Conservation (phyloP, 2,113 vertebrate species). For the Semnornis frantzii region DNA sequence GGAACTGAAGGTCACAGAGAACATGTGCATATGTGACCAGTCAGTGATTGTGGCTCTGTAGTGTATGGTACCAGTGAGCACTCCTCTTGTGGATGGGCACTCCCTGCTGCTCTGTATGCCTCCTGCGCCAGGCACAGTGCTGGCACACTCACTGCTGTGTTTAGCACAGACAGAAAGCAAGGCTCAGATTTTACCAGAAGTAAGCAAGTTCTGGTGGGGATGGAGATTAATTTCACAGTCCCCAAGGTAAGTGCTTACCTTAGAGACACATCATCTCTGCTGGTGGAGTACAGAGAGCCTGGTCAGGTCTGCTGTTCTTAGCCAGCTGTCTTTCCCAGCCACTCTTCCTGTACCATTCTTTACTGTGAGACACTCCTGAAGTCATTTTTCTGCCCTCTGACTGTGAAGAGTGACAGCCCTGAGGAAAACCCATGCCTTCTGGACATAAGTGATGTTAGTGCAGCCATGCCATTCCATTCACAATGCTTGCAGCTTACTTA, state of each 20-base stretch:
- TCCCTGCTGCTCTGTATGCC: not conserved
- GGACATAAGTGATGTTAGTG: not conserved
- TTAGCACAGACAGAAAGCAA: rapidly evolving
- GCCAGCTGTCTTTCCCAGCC: not conserved
- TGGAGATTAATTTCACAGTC: not conserved
- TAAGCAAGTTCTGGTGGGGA: not conserved
- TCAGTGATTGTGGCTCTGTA: not conserved
- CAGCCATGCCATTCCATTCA: not conserved
- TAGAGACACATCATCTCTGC: not conserved
- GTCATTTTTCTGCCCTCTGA: not conserved
- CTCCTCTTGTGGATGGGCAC: not conserved
- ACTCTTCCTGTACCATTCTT: not conserved
- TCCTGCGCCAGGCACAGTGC: not conserved
- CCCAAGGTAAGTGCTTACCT: not conserved
- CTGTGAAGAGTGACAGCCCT: rapidly evolving
- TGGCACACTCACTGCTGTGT: not conserved
- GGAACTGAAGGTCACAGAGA: not conserved
- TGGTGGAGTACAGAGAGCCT: not conserved
- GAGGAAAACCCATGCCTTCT: not conserved
- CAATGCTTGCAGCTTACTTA: not conserved
- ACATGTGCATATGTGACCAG: not conserved
- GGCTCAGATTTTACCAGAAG: not conserved
- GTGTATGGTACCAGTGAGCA: not conserved
- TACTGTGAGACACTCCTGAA: not conserved
- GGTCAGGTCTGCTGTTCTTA: not conserved